Conservation (phyloP, 2,797 vertebrate genomes). For the Bothrops alternatus region DNA sequence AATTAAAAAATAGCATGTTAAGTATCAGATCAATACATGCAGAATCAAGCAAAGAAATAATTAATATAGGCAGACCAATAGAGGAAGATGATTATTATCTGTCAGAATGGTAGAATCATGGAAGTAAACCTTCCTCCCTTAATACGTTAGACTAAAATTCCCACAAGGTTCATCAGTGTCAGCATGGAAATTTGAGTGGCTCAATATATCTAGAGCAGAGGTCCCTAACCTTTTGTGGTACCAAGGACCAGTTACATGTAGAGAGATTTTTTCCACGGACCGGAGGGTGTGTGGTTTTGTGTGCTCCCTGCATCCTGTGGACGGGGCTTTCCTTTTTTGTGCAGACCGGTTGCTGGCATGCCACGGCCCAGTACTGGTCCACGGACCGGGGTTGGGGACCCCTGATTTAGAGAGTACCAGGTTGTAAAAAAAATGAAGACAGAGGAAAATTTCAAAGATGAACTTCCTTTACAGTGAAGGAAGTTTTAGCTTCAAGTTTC, state of each 20-base stretch:
- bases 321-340: too few relatives aligned
- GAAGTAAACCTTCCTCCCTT: background rate
- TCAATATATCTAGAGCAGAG: background rate
- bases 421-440: background rate
- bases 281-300: too few relatives aligned
- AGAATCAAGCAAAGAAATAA: too few relatives aligned
- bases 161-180: background rate
- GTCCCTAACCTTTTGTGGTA: too few relatives aligned
- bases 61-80: background rate
- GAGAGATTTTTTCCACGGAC: too few relatives aligned
- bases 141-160: background rate
- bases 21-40: background rate
- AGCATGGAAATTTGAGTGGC: background rate
- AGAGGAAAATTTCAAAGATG: background rate
- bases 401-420: background rate
- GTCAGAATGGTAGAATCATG: background rate
- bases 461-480: too few relatives aligned
- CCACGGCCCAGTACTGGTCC: too few relatives aligned
- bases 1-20: background rate
- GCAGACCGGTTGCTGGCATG: too few relatives aligned
- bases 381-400: too few relatives aligned
- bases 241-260: too few relatives aligned
- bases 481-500: background rate
- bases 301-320: too few relatives aligned
- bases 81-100: background rate